Evolutionary conservation across 2,113 vertebrate genomes (phyloP).

Genomic region (Alethe castanea): DNA sequence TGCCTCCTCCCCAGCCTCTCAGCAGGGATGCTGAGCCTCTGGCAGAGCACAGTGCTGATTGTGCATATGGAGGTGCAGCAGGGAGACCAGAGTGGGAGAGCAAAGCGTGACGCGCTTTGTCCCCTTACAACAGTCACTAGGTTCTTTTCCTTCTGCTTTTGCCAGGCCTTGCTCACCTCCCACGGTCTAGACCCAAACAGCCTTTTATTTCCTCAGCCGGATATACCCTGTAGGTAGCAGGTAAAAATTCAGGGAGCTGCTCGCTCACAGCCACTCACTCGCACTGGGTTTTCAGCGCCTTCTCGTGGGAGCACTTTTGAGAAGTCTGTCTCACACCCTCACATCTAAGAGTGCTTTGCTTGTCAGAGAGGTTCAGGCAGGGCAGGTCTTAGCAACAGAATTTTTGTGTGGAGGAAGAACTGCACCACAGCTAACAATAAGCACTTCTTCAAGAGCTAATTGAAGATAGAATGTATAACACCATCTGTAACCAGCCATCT

Average conservation of each 20-base stretch:
- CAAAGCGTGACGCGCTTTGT: not conserved
- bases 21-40: not conserved
- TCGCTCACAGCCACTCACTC: rapidly evolving
- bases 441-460: conserved; percentile 70
- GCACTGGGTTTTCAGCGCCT: not conserved
- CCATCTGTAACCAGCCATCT: conserved; percentile 69
- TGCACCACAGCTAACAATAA: conserved; percentile 63
- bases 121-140: not conserved
- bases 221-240: not conserved
- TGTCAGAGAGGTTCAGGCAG: not conserved
- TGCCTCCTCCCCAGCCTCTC: not conserved
- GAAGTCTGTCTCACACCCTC: not conserved
- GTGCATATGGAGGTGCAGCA: rapidly evolving
- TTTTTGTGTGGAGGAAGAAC: conserved; percentile 32
- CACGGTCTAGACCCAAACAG: not conserved
- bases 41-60: not conserved
- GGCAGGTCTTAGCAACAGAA: not conserved
- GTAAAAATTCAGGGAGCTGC: not conserved
- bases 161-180: not conserved
- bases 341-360: not conserved
- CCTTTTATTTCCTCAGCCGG: not conserved
- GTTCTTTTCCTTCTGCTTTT: not conserved
- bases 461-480: conserved; percentile 69
- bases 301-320: not conserved
- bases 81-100: not conserved